Conservation (phyloP, 2,113 vertebrate genomes). For the Mellivora capensis region DNA sequence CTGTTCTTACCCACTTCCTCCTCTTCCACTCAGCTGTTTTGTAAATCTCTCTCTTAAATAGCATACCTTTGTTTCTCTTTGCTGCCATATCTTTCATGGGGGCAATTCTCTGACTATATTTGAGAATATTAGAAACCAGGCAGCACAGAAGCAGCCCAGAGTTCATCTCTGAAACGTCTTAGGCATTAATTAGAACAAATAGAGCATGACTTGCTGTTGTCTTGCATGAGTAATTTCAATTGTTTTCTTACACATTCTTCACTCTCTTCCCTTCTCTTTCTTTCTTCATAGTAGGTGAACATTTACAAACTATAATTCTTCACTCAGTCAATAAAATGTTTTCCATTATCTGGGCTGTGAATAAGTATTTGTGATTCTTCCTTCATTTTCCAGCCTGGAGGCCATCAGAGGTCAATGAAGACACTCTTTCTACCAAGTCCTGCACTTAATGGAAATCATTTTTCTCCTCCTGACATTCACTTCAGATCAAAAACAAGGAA, state of each 20-base stretch:
- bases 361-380: not conserved
- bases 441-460: not conserved
- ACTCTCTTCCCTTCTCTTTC: not conserved
- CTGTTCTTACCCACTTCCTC: not conserved
- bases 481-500: not conserved
- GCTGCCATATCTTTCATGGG: not conserved
- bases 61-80: not conserved
- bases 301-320: not conserved
- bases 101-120: not conserved
- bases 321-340: not conserved
- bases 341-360: not conserved
- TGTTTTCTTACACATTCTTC: not conserved
- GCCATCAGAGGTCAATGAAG: not conserved
- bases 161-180: not conserved
- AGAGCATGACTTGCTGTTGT: not conserved
- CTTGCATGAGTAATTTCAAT: not conserved
- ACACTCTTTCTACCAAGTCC: not conserved
- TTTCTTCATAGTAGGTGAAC: not conserved
- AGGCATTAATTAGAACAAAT: not conserved
- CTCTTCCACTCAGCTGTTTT: not conserved
- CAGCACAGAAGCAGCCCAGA: not conserved
- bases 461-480: not conserved
- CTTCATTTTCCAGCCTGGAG: not conserved
- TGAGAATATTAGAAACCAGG: not conserved
- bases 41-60: not conserved